Conservation (phyloP, 2,797 vertebrate genomes). For the Semotilus atromaculatus region DNA sequence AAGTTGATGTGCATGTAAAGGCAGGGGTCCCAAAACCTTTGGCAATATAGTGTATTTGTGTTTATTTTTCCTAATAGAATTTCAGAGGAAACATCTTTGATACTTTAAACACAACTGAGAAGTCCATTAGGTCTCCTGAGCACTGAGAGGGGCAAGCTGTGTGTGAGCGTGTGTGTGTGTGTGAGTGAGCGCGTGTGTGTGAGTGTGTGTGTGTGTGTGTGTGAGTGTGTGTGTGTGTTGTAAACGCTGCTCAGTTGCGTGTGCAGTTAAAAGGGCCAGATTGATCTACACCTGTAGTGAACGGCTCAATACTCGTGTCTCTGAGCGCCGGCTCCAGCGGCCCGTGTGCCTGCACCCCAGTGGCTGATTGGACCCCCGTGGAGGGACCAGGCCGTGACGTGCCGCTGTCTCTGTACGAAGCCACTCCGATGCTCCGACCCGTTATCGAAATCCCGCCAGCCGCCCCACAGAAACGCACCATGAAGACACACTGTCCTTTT, state of each 20-base stretch:
- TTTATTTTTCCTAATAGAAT: neutral
- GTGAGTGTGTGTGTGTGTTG: neutral
- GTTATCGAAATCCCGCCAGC: slow-evolving; percentile 59
- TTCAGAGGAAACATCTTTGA: neutral
- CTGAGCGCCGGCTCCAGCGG: slow-evolving; percentile 46
- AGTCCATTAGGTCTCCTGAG: neutral
- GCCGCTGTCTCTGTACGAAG: slow-evolving; percentile 65
- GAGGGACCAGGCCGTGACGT: slow-evolving; percentile 68
- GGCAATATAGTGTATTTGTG: neutral
- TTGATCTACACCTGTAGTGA: slow-evolving; percentile 81
- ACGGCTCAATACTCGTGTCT: slow-evolving; percentile 67
- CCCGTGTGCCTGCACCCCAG: neutral
- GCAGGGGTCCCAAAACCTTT: too few species aligned
- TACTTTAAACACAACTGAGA: neutral
- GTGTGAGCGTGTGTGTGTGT: too few species aligned
- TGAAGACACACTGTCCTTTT: slow-evolving; percentile 34
- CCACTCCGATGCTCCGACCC: slow-evolving; percentile 75
- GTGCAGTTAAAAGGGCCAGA: slow-evolving; percentile 77
- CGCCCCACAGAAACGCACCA: slow-evolving; percentile 25
- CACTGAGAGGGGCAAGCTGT: neutral
- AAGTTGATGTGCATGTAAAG: too few species aligned
- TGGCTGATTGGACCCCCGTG: slow-evolving; percentile 73
- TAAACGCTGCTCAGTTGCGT: neutral
- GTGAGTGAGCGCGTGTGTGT: too few species aligned
- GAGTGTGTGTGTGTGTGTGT: neutral